These are phyloP conservation scores for Eolophus roseicapilla DNA, from an alignment of 2,113 vertebrate species.

Conservation along the genomic window DNA sequence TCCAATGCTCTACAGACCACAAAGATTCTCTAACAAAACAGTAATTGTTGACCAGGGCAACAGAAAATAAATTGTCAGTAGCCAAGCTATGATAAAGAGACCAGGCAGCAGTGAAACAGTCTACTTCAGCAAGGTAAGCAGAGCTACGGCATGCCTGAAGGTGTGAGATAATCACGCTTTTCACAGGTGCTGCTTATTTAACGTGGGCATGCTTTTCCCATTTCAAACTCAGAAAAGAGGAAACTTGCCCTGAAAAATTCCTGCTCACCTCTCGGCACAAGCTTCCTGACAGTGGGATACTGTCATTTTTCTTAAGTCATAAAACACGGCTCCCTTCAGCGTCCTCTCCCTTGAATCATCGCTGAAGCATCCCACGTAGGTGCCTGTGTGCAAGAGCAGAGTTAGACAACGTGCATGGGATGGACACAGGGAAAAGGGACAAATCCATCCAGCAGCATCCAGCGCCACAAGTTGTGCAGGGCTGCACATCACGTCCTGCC, in stretches of 20 bases:
- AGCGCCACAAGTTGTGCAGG: neutral
- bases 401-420: accelerated
- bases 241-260: neutral
- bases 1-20: neutral
- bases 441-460: accelerated
- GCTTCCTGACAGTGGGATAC: constrained; percentile 91
- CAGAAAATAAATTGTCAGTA: neutral
- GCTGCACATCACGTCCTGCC: neutral
- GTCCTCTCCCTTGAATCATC: constrained; percentile 84
- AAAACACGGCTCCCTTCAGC: constrained; percentile 90
- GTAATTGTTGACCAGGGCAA: neutral
- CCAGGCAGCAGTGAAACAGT: neutral
- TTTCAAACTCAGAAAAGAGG: neutral
- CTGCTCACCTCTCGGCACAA: constrained; percentile 89
- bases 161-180: neutral
- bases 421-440: accelerated
- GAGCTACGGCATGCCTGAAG: neutral
- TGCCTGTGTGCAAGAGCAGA: constrained; percentile 68
- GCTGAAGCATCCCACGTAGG: constrained; percentile 90
- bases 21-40: neutral
- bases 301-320: constrained; percentile 97
- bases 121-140: neutral
- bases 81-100: neutral
- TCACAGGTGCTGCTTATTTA: neutral
- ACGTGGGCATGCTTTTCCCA: neutral